A percentile compares a stretch with the other conserved stretches of the same genome.
These are phyloP conservation scores for Erpobdella octoculata DNA, from an alignment of 2,888 invertebrate species.

Conservation along the genomic window DNA sequence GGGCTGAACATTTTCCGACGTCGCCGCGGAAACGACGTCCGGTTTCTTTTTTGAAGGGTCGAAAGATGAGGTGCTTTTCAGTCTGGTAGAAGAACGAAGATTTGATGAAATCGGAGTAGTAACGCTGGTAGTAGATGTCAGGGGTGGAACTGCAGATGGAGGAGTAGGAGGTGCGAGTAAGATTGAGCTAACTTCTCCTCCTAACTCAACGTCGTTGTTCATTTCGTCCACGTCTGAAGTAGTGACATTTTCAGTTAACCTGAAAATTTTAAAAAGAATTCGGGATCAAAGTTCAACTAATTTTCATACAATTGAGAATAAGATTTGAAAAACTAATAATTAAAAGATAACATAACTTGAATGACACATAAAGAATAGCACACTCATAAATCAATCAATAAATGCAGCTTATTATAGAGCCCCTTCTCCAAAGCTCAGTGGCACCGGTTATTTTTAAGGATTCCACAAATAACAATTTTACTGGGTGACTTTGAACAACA, in stretches of 20 bases:
- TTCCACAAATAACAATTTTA: no score
- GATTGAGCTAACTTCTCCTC: background rate
- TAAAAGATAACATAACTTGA: no score
- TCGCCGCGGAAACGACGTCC: background rate
- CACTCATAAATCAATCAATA: no score
- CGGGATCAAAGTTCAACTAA: background rate
- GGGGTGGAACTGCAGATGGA: background rate
- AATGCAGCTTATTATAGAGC: no score
- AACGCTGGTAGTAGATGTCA: background rate
- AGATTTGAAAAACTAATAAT: no score
- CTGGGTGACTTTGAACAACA: background rate
- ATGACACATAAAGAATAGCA: no score
- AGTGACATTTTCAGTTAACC: background rate
- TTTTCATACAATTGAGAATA: no score
- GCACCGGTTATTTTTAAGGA: no score
- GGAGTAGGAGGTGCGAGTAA: background rate
- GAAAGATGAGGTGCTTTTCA: constrained; percentile 2
- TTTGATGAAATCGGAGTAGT: constrained; percentile 10
- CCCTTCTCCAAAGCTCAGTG: no score
- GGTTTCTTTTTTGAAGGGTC: background rate
- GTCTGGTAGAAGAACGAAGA: constrained; percentile 17
- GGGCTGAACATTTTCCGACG: no score
- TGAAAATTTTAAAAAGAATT: background rate
- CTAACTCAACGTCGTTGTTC: background rate
- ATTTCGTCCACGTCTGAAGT: background rate